These are phyloP conservation scores for Cosmia trapezina DNA, from an alignment of 2,888 invertebrate species.

Conservation along the genomic window DNA sequence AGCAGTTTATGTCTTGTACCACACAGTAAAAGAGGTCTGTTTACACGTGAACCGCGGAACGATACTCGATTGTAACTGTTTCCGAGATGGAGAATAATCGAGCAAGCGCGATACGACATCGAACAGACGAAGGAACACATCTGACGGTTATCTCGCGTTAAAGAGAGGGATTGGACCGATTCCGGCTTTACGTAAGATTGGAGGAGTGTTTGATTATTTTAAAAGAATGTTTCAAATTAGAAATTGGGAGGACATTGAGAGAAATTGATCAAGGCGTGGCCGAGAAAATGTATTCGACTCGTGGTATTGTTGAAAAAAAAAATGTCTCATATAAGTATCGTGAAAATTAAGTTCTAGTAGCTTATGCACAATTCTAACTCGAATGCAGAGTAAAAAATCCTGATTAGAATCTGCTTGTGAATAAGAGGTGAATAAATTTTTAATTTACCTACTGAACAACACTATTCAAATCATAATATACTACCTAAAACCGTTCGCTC, in stretches of 20 bases:
- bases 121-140: slow-evolving; percentile 72
- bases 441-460: slow-evolving; percentile 1
- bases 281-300: neutral
- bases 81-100: slow-evolving; percentile 82
- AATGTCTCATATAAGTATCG: neutral
- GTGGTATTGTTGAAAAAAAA: neutral
- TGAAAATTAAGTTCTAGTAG: neutral
- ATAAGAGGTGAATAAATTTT: neutral
- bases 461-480: slow-evolving; percentile 20
- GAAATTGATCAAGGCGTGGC: slow-evolving; percentile 4
- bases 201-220: slow-evolving; percentile 1
- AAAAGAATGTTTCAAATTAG: slow-evolving; percentile 11
- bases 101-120: slow-evolving; percentile 83
- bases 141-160: slow-evolving; percentile 63
- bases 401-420: neutral
- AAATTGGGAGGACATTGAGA: slow-evolving; percentile 21
- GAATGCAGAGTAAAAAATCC: neutral
- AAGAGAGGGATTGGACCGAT: slow-evolving; percentile 29
- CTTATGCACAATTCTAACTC: neutral
- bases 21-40: slow-evolving; percentile 78
- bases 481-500: slow-evolving; percentile 14
- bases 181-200: slow-evolving; percentile 1
- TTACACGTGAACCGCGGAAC: slow-evolving; percentile 75
- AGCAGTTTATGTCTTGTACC: slow-evolving; percentile 65
- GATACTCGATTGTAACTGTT: slow-evolving; percentile 87